phyloP scores from a whole-genome alignment of 2,797 vertebrate species.

The Ciconia nigra region DNA sequence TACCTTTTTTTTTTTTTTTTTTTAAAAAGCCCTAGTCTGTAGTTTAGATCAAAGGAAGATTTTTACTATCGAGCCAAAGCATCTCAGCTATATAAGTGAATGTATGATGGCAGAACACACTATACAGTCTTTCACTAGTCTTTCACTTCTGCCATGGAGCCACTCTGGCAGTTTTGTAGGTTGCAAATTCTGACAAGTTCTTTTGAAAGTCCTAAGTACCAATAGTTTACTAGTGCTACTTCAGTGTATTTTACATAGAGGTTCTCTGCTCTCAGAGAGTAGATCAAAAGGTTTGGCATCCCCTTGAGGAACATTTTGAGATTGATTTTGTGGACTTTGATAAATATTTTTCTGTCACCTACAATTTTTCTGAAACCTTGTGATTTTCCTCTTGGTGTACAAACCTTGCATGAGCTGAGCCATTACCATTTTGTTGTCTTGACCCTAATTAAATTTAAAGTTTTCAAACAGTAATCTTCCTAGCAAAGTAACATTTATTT shows the following conservation, averaged over 20 bases:
- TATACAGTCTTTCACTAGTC: not conserved
- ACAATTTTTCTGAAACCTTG: not conserved
- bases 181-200: not conserved
- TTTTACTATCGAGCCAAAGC: not conserved
- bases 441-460: not conserved
- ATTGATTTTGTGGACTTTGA: not conserved
- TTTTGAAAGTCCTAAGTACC: not conserved
- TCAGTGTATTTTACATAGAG: not conserved
- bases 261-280: not conserved
- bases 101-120: not conserved
- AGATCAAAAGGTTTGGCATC: not conserved
- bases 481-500: not conserved
- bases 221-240: not conserved
- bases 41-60: not conserved
- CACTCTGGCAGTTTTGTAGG: not conserved
- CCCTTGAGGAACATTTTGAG: not conserved
- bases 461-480: not conserved
- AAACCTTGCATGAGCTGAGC: not conserved
- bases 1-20: not conserved
- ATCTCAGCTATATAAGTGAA: not conserved
- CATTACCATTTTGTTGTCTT: not conserved
- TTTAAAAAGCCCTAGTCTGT: not conserved
- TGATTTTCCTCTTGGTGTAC: not conserved
- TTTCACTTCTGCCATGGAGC: not conserved
- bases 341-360: not conserved